Evolutionary conservation across 2,113 vertebrate genomes (phyloP).

Genomic region (Potamarius usumacintae): DNA sequence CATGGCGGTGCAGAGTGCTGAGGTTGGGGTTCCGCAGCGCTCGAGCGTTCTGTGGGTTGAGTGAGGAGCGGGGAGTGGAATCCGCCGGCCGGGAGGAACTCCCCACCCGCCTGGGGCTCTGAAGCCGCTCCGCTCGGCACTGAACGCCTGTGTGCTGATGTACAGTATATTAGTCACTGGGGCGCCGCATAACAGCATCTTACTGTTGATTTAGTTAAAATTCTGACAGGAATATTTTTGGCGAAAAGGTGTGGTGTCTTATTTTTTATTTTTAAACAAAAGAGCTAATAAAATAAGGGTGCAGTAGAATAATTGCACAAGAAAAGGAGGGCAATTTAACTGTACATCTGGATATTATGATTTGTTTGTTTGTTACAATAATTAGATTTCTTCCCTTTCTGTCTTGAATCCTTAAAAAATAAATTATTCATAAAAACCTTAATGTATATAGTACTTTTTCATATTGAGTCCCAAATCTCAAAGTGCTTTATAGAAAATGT

Average conservation of each 20-base stretch:
- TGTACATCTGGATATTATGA: not conserved
- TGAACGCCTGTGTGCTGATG: not conserved
- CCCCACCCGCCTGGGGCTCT: too few relatives aligned
- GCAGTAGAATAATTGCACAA: not conserved
- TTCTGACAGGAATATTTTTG: not conserved
- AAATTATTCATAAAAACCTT: not conserved
- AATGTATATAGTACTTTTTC: not conserved
- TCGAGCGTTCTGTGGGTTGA: too few relatives aligned
- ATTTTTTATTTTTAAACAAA: not conserved
- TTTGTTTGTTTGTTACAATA: not conserved
- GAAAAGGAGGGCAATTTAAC: not conserved
- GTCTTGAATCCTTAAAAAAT: not conserved
- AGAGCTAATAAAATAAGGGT: not conserved
- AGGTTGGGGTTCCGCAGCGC: too few relatives aligned
- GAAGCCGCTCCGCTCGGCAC: too few relatives aligned
- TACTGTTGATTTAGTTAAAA: not conserved
- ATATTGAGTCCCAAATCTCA: not conserved
- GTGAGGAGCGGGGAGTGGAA: too few relatives aligned
- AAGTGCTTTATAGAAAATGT: not conserved
- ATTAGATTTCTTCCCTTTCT: not conserved
- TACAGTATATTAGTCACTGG: fast-evolving
- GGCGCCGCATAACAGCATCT: not conserved
- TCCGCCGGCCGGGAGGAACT: too few relatives aligned
- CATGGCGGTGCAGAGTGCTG: constrained; percentile 6
- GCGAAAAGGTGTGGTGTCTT: too few relatives aligned